Evolutionary conservation across 2,113 vertebrate species (phyloP).

Genomic region (Triplophysa tibetana): DNA sequence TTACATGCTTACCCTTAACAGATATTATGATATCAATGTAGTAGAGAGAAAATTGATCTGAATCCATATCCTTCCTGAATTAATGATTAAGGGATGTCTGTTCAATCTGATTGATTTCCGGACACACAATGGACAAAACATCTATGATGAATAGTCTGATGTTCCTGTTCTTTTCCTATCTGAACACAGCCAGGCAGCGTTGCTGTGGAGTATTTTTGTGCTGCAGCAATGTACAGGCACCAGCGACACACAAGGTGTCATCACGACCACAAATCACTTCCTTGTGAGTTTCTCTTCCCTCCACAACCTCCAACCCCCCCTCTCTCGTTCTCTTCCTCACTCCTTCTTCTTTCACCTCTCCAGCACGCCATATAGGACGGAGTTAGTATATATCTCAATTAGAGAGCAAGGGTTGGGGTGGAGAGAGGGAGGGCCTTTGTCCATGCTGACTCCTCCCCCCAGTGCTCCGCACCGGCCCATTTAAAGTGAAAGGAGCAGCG

Average conservation of each 20-base stretch:
- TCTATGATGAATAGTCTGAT: neutral
- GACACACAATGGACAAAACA: neutral
- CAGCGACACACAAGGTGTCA: constrained; percentile 65
- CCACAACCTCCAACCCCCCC: neutral
- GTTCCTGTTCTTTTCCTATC: neutral
- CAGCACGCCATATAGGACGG: constrained; percentile 52
- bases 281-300: constrained; percentile 44
- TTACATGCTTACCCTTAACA: neutral
- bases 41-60: neutral
- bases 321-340: constrained; percentile 30
- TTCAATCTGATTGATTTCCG: neutral
- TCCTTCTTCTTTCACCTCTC: constrained; percentile 32
- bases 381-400: constrained; percentile 60
- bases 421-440: constrained; percentile 39
- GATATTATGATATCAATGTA: neutral
- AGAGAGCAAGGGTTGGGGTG: constrained; percentile 41
- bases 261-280: constrained; percentile 67
- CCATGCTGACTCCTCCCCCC: constrained; percentile 44
- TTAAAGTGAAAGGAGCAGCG: constrained; percentile 54
- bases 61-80: neutral
- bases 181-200: neutral
- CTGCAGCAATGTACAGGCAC: constrained; percentile 59
- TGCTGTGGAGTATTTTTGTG: constrained; percentile 47
- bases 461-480: constrained; percentile 44
- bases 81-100: neutral